A percentile compares a stretch with the other conserved stretches of the same genome.
Conservation (phyloP, 2,113 vertebrate species). For the Poeciliopsis prolifica region DNA sequence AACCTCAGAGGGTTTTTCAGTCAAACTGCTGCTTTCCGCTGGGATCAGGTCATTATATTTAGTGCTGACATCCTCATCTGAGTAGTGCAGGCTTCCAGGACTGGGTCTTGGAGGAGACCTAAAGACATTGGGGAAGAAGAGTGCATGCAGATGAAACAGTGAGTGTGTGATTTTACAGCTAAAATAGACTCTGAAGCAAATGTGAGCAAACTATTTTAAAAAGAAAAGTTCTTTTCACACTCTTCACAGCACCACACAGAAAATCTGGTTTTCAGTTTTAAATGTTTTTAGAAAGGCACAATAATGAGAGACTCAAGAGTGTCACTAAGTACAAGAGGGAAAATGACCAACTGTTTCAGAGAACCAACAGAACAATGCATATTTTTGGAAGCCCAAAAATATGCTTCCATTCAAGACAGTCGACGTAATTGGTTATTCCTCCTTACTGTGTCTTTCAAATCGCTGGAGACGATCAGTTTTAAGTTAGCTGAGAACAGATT, state of each 20-base stretch:
- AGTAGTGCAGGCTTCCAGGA: slow-evolving; percentile 96
- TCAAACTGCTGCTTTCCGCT: slow-evolving; percentile 96
- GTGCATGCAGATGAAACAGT: neutral
- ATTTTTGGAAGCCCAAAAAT: slow-evolving; percentile 17
- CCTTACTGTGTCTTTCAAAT: slow-evolving; percentile 36
- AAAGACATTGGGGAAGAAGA: slow-evolving; percentile 1
- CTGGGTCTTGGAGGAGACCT: slow-evolving; percentile 95
- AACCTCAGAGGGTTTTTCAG: slow-evolving; percentile 95
- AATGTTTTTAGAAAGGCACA: slow-evolving; percentile 8
- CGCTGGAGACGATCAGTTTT: slow-evolving; percentile 18
- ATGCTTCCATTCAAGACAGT: neutral
- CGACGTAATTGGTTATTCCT: slow-evolving; percentile 38
- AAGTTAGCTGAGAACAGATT: slow-evolving; percentile 4
- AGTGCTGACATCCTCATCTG: slow-evolving; percentile 93
- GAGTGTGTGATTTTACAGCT: neutral
- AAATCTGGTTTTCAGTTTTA: slow-evolving; percentile 7
- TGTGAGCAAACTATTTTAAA: neutral
- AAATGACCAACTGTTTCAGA: slow-evolving; percentile 24
- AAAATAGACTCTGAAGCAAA: slow-evolving; percentile 6
- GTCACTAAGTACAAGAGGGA: slow-evolving; percentile 27
- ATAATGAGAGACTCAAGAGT: slow-evolving; percentile 15
- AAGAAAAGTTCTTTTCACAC: neutral
- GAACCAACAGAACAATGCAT: slow-evolving; percentile 12
- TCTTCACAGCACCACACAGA: slow-evolving; percentile 19
- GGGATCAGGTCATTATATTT: slow-evolving; percentile 98